Evolutionary conservation across 1,140 invertebrate genomes (phyloP), one percentile per base, ranked within the genome.

Genomic region (Pseudoatta argentina): DNA sequence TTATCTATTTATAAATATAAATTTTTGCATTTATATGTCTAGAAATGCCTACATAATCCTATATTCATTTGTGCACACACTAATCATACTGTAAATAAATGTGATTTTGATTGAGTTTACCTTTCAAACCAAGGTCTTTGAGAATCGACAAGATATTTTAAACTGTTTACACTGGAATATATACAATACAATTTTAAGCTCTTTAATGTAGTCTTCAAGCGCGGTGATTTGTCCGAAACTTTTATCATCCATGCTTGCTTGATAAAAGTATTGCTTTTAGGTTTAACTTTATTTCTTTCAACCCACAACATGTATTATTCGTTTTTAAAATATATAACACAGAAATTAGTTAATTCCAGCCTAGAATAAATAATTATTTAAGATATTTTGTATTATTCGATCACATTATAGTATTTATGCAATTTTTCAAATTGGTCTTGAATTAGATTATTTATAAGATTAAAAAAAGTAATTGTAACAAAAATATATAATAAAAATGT

Each of bases 131-230:
- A 87, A 53, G 66, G 81, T 61, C 66, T 78, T 12, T 59, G 44
- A 24, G 79, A 27, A 39, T 90, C 79, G 27, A 24, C 72, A 18
- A 90, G 67, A 30, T 90, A 89, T 44, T 90, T 92, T 12, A 86
- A 64, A n/a, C 85, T 85, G 0, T 44, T 66, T 30, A 90, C 55
- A 57, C 85, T 90, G 10, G 88, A 87, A 69, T 91, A 51, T 14
- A 85, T 21, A 77, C 89, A 87, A 64, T 89, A 92, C 21, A 76
- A 44, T 30, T 86, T 88, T 18, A 89, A 21, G 34, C 88, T 86
- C 75, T 90, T 81, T 34, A 16, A 18, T 24, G 88, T 53, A 44
- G 72, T 12, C 8, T 30, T 61, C 2, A 16, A 51, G 3, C 39
- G 14, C 1, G 12, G 3, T 53, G 67, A 53, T 57, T 6, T 64